A percentile compares a stretch with the other conserved stretches of the same genome.
Evolutionary conservation across 2,888 invertebrate genomes (phyloP).

Genomic region (Melinaea marsaeus): DNA sequence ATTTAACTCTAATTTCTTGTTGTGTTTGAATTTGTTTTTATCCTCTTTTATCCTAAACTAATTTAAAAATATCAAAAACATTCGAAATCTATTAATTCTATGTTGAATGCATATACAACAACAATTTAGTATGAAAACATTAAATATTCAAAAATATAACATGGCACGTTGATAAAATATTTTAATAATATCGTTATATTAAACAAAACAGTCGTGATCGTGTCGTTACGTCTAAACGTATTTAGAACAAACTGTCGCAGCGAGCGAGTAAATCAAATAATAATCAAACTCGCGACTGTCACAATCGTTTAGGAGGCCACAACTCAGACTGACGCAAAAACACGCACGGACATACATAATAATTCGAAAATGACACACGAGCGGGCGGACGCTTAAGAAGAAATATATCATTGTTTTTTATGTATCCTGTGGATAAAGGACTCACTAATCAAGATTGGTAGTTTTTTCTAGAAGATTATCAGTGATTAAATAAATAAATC

Average conservation of each 20-base stretch:
- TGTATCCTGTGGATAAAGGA: not conserved
- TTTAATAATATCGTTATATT: not conserved
- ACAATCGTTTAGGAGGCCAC: slow-evolving; percentile 35
- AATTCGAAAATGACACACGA: slow-evolving; percentile 28
- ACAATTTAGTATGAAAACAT: no score
- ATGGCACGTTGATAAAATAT: no score
- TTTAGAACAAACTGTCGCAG: slow-evolving; percentile 20
- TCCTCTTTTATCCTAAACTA: no score
- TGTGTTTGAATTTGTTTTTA: no score
- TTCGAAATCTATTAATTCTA: no score
- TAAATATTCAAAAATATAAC: no score
- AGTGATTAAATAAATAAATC: no score
- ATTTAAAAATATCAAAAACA: no score
- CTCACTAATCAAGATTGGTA: no score
- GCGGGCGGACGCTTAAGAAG: slow-evolving; percentile 31
- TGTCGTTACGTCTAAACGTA: slow-evolving; percentile 11
- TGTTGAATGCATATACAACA: no score
- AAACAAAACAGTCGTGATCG: slow-evolving; percentile 2
- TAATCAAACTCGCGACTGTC: slow-evolving; percentile 38
- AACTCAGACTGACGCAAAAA: slow-evolving; percentile 38
- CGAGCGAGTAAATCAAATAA: slow-evolving; percentile 35
- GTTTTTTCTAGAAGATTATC: no score
- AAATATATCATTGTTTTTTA: not conserved
- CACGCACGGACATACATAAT: slow-evolving; percentile 38
- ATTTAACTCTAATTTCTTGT: no score